phyloP scores from a whole-genome alignment of 2,888 invertebrate species.

The Drosophila merina region DNA sequence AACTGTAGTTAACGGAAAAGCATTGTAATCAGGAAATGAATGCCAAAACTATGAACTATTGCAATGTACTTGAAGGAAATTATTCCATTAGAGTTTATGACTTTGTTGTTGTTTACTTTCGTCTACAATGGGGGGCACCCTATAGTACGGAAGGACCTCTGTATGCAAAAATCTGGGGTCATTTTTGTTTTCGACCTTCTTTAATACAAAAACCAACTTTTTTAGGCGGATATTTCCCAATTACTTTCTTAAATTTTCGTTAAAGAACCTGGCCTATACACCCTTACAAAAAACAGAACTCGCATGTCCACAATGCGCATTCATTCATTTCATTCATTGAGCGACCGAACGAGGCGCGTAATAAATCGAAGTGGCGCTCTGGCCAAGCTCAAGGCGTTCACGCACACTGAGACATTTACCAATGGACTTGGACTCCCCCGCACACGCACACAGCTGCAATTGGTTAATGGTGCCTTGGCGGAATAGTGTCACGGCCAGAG shows the following conservation, averaged over 20 bases:
- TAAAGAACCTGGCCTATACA: not conserved
- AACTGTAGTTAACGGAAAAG: conserved; percentile 55
- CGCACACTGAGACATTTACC: conserved; percentile 16
- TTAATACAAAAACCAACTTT: too few species aligned
- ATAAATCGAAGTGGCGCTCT: conserved; percentile 58
- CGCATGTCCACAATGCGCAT: conserved; percentile 29
- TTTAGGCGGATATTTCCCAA: too few species aligned
- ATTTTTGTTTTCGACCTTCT: too few species aligned
- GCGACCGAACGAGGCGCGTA: conserved; percentile 42
- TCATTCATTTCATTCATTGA: conserved; percentile 48
- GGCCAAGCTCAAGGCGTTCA: conserved; percentile 42
- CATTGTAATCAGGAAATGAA: conserved; percentile 26
- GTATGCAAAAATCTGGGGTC: too few species aligned
- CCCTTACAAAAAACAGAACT: not conserved
- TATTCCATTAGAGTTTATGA: conserved; percentile 55
- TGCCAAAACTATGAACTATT: conserved; percentile 49
- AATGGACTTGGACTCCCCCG: conserved; percentile 17
- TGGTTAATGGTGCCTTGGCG: conserved; percentile 24
- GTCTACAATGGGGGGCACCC: not conserved
- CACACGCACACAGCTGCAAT: conserved; percentile 7
- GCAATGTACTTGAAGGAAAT: conserved; percentile 57
- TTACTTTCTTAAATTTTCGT: not conserved
- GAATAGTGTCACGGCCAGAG: conserved; percentile 64
- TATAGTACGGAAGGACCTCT: not conserved
- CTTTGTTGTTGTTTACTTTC: conserved; percentile 7